Evolutionary conservation across 2,797 vertebrate genomes (phyloP).

Genomic region (Melanotaenia nigrans): DNA sequence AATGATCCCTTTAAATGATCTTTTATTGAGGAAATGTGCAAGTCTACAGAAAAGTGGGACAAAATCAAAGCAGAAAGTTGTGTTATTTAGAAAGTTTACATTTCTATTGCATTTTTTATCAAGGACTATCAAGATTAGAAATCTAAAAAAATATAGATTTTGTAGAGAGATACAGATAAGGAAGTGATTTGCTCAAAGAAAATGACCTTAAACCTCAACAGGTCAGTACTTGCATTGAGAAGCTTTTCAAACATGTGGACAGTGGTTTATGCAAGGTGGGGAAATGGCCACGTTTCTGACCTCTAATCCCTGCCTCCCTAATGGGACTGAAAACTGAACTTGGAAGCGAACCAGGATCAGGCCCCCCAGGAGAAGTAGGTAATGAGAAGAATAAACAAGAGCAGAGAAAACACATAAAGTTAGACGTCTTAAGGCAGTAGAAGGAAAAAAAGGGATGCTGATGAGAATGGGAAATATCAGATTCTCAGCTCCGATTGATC

Average conservation of each 20-base stretch:
- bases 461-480: constrained; percentile 64
- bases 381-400: constrained; percentile 73
- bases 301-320: constrained; percentile 70
- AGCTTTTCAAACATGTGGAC: constrained; percentile 56
- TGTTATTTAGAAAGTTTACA: neutral
- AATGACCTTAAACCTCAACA: constrained; percentile 56
- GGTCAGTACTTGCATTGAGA: constrained; percentile 34
- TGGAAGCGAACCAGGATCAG: constrained; percentile 62
- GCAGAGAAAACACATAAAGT: constrained; percentile 42
- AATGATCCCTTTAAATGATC: neutral
- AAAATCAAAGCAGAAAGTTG: neutral
- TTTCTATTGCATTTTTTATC: neutral
- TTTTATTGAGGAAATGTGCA: neutral
- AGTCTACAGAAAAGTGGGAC: neutral
- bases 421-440: constrained; percentile 19
- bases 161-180: neutral
- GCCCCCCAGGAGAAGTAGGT: constrained; percentile 56
- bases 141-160: neutral
- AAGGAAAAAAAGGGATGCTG: constrained; percentile 49
- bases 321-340: constrained; percentile 55
- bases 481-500: constrained; percentile 71
- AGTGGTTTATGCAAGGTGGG: constrained; percentile 57
- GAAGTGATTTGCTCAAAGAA: constrained; percentile 59
- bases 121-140: neutral
- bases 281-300: constrained; percentile 54